Percentiles rank a stretch among this genome's conserved stretches.
Conservation (phyloP, 1,140 invertebrate genomes). For the Macrobrachium rosenbergii region DNA sequence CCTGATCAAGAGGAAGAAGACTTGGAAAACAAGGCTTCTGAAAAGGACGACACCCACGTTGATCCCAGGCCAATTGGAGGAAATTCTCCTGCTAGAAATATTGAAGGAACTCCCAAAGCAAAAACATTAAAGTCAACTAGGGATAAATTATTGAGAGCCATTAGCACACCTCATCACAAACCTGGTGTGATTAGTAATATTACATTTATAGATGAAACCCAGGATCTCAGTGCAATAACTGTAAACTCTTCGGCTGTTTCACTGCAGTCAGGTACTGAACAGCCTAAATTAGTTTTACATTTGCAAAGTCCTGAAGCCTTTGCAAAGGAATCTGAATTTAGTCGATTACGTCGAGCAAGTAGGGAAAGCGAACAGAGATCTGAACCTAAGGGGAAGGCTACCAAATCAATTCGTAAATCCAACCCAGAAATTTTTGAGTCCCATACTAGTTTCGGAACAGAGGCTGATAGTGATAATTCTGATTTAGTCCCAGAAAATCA, state of each 20-base stretch:
- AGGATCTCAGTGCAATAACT: conserved; percentile 61
- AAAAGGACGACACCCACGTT: conserved; percentile 11
- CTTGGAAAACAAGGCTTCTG: not conserved
- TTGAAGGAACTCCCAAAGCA: not conserved
- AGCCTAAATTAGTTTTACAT: conserved; percentile 49
- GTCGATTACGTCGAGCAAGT: conserved; percentile 29
- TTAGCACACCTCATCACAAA: conserved; percentile 57
- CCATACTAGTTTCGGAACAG: conserved; percentile 1
- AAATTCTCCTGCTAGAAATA: not conserved
- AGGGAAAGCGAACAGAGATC: conserved; percentile 4
- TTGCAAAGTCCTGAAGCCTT: conserved; percentile 48
- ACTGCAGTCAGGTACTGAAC: not conserved
- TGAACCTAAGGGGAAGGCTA: not conserved
- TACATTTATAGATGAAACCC: conserved; percentile 65
- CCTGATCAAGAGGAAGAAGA: not conserved
- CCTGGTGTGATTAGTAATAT: conserved; percentile 60
- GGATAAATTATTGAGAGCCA: conserved; percentile 54
- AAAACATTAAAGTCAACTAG: not conserved
- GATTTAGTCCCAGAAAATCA: not conserved
- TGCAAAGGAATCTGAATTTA: conserved; percentile 52
- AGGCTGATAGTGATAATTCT: not conserved
- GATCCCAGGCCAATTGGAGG: conserved; percentile 7
- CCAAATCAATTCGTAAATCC: not conserved
- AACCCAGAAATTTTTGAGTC: conserved; percentile 46
- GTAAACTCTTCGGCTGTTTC: conserved; percentile 11